Evolutionary conservation across 1,140 invertebrate species (phyloP).

Genomic region (Drosophila ficusphila): DNA sequence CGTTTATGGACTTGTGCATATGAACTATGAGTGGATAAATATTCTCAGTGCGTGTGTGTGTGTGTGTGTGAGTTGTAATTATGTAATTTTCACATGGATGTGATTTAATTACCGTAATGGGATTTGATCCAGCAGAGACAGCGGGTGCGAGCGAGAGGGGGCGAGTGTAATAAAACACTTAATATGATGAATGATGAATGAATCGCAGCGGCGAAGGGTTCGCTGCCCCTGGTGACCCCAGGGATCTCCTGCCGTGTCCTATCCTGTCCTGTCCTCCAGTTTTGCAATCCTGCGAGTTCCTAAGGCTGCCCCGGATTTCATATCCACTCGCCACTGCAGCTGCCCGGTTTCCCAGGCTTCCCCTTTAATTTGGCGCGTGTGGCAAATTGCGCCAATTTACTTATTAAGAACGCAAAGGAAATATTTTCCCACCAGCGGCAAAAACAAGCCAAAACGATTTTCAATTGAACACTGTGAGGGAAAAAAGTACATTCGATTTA

Average conservation of each 20-base stretch:
- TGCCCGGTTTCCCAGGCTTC: conserved; percentile 64
- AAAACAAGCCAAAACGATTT: conserved; percentile 32
- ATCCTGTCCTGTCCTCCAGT: not conserved
- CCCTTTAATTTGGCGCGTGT: conserved; percentile 72
- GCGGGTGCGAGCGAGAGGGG: conserved; percentile 6
- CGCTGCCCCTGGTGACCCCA: conserved; percentile 41
- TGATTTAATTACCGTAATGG: conserved; percentile 84
- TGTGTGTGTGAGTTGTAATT: conserved; percentile 64
- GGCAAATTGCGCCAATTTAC: conserved; percentile 79
- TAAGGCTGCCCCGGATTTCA: not conserved
- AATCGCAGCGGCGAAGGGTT: conserved; percentile 64
- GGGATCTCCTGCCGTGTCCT: conserved; percentile 23
- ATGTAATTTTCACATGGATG: conserved; percentile 83
- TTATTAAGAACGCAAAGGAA: conserved; percentile 63
- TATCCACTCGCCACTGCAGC: conserved; percentile 27
- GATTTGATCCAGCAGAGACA: conserved; percentile 67
- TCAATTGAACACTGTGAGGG: conserved; percentile 19
- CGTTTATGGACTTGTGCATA: conserved; percentile 77
- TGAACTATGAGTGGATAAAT: conserved; percentile 56
- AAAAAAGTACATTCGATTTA: not conserved
- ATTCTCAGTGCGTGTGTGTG: conserved; percentile 9
- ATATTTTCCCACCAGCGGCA: conserved; percentile 39
- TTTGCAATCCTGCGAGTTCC: not conserved
- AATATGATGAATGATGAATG: conserved; percentile 81
- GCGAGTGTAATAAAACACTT: conserved; percentile 80